A percentile compares a stretch with the other conserved stretches of the same genome.
Evolutionary conservation across 2,113 vertebrate species (phyloP).

Genomic region (Furnarius figulus): DNA sequence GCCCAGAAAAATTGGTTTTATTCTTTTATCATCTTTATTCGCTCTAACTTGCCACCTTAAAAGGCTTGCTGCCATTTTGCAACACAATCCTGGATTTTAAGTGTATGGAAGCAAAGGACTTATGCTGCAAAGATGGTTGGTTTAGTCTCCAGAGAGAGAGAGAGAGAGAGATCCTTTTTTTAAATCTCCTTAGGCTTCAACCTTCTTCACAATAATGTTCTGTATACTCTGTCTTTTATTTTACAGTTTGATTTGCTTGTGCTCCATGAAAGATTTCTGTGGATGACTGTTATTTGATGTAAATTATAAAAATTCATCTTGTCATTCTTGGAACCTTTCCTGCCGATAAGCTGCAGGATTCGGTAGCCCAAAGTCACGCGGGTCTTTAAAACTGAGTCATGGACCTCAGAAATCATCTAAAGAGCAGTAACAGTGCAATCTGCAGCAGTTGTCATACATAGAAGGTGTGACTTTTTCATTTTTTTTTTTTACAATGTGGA

Average conservation of each 20-base stretch:
- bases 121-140: not conserved
- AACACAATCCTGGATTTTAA: not conserved
- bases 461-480: not conserved
- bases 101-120: not conserved
- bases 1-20: not conserved
- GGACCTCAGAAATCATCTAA: not conserved
- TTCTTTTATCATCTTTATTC: conserved; percentile 13
- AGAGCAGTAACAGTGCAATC: not conserved
- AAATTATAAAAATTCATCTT: not conserved
- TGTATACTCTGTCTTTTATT: not conserved
- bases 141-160: not conserved
- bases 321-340: not conserved
- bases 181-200: not conserved
- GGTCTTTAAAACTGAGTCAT: not conserved
- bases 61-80: not conserved
- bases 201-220: not conserved
- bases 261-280: not conserved
- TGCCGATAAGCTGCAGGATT: not conserved
- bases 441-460: not conserved
- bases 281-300: not conserved
- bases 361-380: not conserved
- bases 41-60: not conserved
- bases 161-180: not conserved
- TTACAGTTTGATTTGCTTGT: not conserved
- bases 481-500: not conserved